phyloP scores from a whole-genome alignment of 2,888 invertebrate species.

The Habrosyne pyritoides region DNA sequence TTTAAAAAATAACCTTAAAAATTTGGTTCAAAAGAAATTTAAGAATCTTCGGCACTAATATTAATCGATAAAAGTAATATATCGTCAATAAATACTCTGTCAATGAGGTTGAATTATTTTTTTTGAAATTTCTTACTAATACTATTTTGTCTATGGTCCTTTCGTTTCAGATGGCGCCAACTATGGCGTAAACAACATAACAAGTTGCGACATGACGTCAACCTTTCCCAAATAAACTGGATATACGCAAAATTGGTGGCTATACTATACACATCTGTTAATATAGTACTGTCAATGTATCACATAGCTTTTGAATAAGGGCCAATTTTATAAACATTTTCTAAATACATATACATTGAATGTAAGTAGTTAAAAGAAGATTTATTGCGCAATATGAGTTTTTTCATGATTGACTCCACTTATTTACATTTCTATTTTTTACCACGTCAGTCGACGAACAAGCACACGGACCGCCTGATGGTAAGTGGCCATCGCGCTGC shows the following conservation, averaged over 20 bases:
- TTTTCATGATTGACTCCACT: background rate
- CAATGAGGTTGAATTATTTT: background rate
- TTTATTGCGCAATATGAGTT: background rate
- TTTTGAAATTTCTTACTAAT: too few relatives aligned
- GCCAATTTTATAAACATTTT: constrained; percentile 10
- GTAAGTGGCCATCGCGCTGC: too few relatives aligned
- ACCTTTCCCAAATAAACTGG: constrained; percentile 15
- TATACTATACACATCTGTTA: background rate
- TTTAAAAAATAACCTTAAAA: too few relatives aligned
- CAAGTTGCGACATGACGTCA: constrained; percentile 12
- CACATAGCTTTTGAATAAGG: constrained; percentile 10
- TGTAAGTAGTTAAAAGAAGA: background rate
- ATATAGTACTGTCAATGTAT: background rate
- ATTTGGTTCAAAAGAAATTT: too few relatives aligned
- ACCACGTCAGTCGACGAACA: too few relatives aligned
- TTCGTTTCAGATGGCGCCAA: background rate
- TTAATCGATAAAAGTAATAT: too few relatives aligned
- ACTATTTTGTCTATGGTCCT: background rate
- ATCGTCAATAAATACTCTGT: background rate
- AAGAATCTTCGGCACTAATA: too few relatives aligned
- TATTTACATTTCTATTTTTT: too few relatives aligned
- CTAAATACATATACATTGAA: too few relatives aligned
- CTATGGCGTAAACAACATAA: constrained; percentile 13
- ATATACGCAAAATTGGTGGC: constrained; percentile 13
- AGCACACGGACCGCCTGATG: too few relatives aligned